Evolutionary conservation across 2,113 vertebrate genomes (phyloP), one percentile per base, ranked within the genome.

Genomic region (Vulpes vulpes): DNA sequence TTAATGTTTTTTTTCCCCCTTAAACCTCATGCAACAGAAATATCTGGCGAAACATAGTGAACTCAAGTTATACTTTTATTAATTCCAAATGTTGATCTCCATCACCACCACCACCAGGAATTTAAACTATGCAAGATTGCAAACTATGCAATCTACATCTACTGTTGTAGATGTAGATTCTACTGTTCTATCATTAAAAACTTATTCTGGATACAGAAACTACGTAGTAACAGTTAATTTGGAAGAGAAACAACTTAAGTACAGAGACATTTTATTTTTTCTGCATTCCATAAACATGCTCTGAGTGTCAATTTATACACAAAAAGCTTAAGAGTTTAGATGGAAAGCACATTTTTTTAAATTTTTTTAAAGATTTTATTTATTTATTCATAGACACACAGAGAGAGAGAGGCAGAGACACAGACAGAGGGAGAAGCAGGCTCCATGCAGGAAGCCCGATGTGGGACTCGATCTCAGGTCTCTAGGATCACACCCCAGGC

Each of bases 251-350:
- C n/a, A 81, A 83, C 60, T 91, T 85, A 78, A 53, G 11, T 71
- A 93, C 35, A 84, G 62, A 95, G 80, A 23, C 65, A 86, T 89
- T 93, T 93, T 51, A 93, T 35, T 93, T 89, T 89, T 80, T 51
- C 93, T 89, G 86, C 35, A 87, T 87, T 90, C 76, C 69, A 55
- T 80, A 80, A 94, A 62, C 11, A 80, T 20, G 87, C 43, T 65
- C 17, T 87, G 80, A 35, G 32, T 82, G 11, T 76, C 32, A 69
- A 82, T 8, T 82, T 88, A 76, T n/a, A 95, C 49, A 81, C 25
- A 95, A 88, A 91, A 94, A 53, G 2, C 25, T 60, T 51, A 67
- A 78, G 59, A 27, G 19, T 69, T 65, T 38, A 67, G 32, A 91
- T 53, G 43, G 5, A 91, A 67, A 91, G 30, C 59, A 87, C 23